Base-by-base conservation (phyloP, 2,888 invertebrate genomes). In the Sialis lutaria region DNA sequence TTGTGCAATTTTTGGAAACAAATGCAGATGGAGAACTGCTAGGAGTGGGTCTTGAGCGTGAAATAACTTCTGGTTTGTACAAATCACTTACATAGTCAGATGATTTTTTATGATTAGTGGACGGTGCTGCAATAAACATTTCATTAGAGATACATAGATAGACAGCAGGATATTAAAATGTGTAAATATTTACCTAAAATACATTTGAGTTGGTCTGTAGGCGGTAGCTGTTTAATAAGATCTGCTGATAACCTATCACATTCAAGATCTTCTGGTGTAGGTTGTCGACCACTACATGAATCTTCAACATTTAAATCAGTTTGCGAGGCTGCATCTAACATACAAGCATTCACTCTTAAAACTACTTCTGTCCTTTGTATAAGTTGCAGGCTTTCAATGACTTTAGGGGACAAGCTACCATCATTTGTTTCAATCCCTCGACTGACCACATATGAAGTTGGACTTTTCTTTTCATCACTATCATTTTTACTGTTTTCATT, bases 231-330 rank as follows among this genome's bases (percentile, higher is more conserved):
- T 57, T 70, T 73, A 49, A 75, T 70, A 49, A 80, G 65, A 58
- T 79, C 79, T 51, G 72, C 65, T 41, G 76, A 75, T 51, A 83
- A 67, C 55, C 76, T 71, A 58, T 87, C 86, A 66, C 83, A 86
- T 56, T 84, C 85, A 54, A 84, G 72, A 64, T 87, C 87, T 60
- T 86, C 85, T 53, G 77, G 74, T 41, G 75, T 67, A 54, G 77
- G 78, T 56, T 73, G 74, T 51, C 79, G 70, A 2, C 22, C 22
- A 22, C 22, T 22, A 2, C 22, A 34, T 1, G 44, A 44, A 30
- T 30, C 22, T 54, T 44, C 8, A 22, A 34, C 34, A 35, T 64
- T 61, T 52, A 61, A 61, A 52, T 67, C 65, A 8, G 67, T 65
- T 55, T 66, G 64, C n/a, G 64, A 62, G 6, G 64, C 55, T 9